Evolutionary conservation across 2,113 vertebrate genomes (phyloP).

Genomic region (Pica pica): DNA sequence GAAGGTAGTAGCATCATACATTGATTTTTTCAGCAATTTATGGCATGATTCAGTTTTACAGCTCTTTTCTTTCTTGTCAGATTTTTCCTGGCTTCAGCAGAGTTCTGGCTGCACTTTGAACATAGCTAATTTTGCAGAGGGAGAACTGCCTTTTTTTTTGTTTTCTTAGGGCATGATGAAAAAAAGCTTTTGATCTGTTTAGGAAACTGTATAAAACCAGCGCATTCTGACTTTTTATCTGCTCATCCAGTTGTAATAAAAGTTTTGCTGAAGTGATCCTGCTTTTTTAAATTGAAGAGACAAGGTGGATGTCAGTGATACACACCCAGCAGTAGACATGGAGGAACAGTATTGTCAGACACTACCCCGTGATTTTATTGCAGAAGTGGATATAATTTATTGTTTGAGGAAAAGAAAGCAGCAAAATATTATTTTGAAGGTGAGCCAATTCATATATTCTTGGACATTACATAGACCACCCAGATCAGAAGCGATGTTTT

Average conservation of each 20-base stretch:
- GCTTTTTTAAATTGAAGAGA: background rate
- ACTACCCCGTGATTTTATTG: background rate
- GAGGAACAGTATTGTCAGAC: background rate
- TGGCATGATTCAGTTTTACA: background rate
- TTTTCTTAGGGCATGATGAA: background rate
- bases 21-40: background rate
- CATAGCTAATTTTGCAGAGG: background rate
- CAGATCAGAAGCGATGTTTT: conserved; percentile 51
- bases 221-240: accelerated
- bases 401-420: conserved; percentile 54
- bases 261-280: background rate
- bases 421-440: conserved; percentile 52
- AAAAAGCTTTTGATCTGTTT: background rate
- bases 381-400: conserved; percentile 48
- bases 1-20: background rate
- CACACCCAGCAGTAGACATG: background rate
- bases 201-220: background rate
- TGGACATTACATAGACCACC: conserved; percentile 63
- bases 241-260: background rate
- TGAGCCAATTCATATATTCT: conserved; percentile 59
- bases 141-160: background rate
- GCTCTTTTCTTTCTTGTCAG: background rate
- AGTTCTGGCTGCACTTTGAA: background rate
- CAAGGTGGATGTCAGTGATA: background rate
- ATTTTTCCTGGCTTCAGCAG: background rate